These are phyloP conservation scores for Nestor notabilis DNA, from an alignment of 2,113 vertebrate species.

Conservation along the genomic window DNA sequence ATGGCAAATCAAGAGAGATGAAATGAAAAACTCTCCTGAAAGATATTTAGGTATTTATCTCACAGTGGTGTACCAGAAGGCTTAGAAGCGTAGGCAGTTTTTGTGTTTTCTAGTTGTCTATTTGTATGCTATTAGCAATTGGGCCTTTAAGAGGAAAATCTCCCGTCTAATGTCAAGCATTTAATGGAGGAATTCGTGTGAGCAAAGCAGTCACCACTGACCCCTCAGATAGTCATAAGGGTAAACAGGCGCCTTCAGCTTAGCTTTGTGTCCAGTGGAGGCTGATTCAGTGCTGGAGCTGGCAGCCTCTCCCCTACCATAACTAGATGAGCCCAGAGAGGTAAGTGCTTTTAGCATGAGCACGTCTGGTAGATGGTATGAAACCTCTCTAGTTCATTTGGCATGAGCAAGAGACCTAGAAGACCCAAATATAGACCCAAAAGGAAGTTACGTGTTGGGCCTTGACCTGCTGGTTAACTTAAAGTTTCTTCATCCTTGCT, in stretches of 20 bases:
- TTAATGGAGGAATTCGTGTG: not conserved
- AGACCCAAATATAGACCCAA: not conserved
- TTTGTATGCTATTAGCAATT: not conserved
- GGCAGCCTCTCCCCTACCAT: not conserved
- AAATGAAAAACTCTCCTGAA: not conserved
- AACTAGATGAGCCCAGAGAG: not conserved
- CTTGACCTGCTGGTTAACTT: not conserved
- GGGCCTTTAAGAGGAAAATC: not conserved
- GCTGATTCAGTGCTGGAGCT: not conserved
- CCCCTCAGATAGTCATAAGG: not conserved
- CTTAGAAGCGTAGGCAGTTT: not conserved
- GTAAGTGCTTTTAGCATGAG: not conserved
- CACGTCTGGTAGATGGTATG: not conserved
- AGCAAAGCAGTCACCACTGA: not conserved
- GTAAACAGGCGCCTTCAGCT: not conserved
- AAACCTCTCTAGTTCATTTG: not conserved
- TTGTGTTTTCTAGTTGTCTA: not conserved
- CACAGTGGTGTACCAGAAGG: not conserved
- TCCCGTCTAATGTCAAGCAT: not conserved
- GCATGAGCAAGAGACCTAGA: not conserved
- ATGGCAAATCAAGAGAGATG: not conserved
- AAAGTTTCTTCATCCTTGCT: not conserved
- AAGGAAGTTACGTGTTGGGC: not conserved
- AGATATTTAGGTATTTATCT: not conserved
- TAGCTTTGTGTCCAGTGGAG: not conserved